These are phyloP conservation scores for Colostygia pectinataria DNA, from an alignment of 2,888 invertebrate genomes.

Conservation along the genomic window DNA sequence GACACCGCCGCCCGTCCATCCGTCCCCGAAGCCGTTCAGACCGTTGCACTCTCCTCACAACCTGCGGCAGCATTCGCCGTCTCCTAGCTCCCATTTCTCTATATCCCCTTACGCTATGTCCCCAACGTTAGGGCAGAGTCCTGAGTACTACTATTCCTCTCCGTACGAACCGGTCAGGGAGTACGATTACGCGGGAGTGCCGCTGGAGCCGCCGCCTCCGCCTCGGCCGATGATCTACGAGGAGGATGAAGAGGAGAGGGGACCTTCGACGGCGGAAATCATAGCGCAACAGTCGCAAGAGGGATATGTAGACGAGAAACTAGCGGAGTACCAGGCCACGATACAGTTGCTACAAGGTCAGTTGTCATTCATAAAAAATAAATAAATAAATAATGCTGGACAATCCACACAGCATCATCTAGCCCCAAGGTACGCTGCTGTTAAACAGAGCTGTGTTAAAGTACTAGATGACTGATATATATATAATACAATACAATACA, in stretches of 20 bases:
- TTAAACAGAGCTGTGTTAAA: too few species aligned
- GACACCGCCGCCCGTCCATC: slow-evolving; percentile 83
- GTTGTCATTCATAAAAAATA: too few species aligned
- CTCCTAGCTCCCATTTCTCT: slow-evolving; percentile 77
- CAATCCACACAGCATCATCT: too few species aligned
- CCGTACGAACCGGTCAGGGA: slow-evolving; percentile 84
- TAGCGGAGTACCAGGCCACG: slow-evolving; percentile 96
- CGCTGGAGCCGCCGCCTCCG: slow-evolving; percentile 90
- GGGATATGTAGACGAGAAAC: slow-evolving; percentile 96
- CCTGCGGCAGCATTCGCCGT: slow-evolving; percentile 72
- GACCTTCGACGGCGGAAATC: slow-evolving; percentile 94
- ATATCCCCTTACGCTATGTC: slow-evolving; percentile 80
- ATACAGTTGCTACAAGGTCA: slow-evolving; percentile 95
- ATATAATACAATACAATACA: too few species aligned
- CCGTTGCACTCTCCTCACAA: slow-evolving; percentile 74
- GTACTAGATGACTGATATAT: too few species aligned
- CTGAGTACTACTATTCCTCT: slow-evolving; percentile 83
- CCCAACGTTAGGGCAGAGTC: slow-evolving; percentile 83
- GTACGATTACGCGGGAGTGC: slow-evolving; percentile 89
- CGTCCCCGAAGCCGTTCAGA: slow-evolving; percentile 76
- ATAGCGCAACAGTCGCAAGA: slow-evolving; percentile 97
- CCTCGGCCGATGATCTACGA: slow-evolving; percentile 85
- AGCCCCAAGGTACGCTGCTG: too few species aligned
- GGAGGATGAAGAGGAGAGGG: slow-evolving; percentile 87
- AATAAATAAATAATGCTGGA: too few species aligned